phyloP scores from a whole-genome alignment of 2,888 invertebrate genomes.

The Mythimna pallens region DNA sequence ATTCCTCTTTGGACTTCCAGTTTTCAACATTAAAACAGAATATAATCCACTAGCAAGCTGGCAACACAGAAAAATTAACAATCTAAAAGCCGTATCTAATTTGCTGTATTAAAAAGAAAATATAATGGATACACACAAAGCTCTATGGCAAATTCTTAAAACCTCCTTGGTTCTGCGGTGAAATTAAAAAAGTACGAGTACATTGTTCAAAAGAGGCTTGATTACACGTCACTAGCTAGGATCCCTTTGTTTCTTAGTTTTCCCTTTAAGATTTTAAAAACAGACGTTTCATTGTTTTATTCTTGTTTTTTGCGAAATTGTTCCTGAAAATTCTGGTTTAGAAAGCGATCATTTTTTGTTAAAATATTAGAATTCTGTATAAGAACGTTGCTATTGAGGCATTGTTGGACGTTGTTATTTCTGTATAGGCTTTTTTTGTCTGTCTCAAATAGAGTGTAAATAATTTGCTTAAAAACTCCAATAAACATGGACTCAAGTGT shows the following conservation, averaged over 20 bases:
- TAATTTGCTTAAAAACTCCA: too few species aligned
- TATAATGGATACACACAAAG: constrained; percentile 47
- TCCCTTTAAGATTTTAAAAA: constrained; percentile 68
- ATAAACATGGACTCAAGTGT: too few species aligned
- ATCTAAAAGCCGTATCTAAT: background rate
- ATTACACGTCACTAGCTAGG: constrained; percentile 83
- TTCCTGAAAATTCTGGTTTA: constrained; percentile 15
- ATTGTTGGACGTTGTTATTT: too few species aligned
- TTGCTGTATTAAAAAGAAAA: constrained; percentile 10
- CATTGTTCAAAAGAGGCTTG: constrained; percentile 82
- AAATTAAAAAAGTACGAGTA: constrained; percentile 77
- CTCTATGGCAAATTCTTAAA: constrained; percentile 59
- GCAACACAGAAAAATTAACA: background rate
- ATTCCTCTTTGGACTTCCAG: constrained; percentile 18
- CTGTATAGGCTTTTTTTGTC: too few species aligned
- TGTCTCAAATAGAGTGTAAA: too few species aligned
- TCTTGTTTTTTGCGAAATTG: constrained; percentile 41
- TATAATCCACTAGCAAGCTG: background rate
- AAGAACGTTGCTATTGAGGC: background rate
- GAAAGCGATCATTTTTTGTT: constrained; percentile 1
- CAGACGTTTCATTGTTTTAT: constrained; percentile 58
- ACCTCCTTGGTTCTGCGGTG: constrained; percentile 64
- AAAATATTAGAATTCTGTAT: background rate
- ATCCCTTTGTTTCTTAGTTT: constrained; percentile 78
- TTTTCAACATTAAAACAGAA: constrained; percentile 3